A percentile compares a stretch with the other conserved stretches of the same genome.
phyloP scores from a whole-genome alignment of 2,888 invertebrate species.

The Sympetrum striolatum region DNA sequence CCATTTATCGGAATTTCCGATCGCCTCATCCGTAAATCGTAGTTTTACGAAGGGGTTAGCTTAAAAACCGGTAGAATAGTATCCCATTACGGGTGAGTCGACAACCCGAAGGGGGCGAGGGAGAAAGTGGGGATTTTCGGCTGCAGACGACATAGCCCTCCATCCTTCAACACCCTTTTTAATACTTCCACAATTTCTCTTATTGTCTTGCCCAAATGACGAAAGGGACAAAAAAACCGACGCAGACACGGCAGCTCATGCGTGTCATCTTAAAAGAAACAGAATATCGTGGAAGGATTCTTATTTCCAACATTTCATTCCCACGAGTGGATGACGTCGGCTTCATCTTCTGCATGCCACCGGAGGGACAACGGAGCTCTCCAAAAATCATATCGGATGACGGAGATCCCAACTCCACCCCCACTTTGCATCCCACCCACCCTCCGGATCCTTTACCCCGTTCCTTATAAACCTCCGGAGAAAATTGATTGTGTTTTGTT shows the following conservation, averaged over 20 bases:
- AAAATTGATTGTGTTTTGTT: too few species aligned
- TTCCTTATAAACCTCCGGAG: background rate
- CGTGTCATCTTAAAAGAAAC: background rate
- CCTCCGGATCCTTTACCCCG: background rate
- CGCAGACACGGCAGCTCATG: background rate
- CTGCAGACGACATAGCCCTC: background rate
- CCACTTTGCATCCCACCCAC: background rate
- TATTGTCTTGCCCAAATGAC: background rate
- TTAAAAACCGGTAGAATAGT: too few species aligned
- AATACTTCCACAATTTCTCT: background rate
- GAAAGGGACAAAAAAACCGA: background rate
- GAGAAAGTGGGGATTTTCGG: too few species aligned
- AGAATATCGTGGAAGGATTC: background rate
- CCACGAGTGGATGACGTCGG: background rate
- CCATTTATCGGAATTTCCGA: too few species aligned
- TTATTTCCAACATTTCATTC: background rate
- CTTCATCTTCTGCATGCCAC: constrained; percentile 11
- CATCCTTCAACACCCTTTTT: background rate
- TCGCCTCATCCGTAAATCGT: too few species aligned
- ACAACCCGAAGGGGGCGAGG: too few species aligned
- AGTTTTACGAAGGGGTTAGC: too few species aligned
- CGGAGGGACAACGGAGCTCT: background rate
- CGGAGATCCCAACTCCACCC: background rate
- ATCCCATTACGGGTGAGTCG: too few species aligned
- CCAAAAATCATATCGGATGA: constrained; percentile 32